Conservation (phyloP, 2,113 vertebrate species). For the Oreotrochilus melanogaster region DNA sequence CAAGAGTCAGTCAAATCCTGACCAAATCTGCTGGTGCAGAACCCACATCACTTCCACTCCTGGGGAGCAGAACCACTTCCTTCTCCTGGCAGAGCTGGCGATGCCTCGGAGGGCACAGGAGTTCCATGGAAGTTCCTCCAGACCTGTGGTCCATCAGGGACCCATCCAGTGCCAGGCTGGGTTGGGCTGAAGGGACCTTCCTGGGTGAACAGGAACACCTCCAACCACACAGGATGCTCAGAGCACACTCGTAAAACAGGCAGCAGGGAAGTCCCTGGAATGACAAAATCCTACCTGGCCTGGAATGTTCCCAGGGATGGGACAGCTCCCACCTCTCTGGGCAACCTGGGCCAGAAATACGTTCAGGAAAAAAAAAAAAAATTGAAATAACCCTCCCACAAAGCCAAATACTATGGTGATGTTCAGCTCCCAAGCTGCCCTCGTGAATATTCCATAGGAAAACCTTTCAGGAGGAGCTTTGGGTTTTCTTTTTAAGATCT, state of each 20-base stretch:
- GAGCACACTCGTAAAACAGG: too few relatives aligned
- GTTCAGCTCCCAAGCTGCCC: background rate
- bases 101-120: fast-evolving
- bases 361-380: background rate
- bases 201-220: too few relatives aligned
- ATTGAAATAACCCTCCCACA: background rate
- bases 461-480: too few relatives aligned
- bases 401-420: fast-evolving
- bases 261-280: too few relatives aligned
- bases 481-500: background rate
- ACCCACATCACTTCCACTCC: fast-evolving
- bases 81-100: background rate
- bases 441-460: background rate
- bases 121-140: background rate
- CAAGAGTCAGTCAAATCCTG: background rate
- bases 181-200: too few relatives aligned
- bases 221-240: too few relatives aligned
- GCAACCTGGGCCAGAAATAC: too few relatives aligned
- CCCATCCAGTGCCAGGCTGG: too few relatives aligned
- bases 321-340: too few relatives aligned
- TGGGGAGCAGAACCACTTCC: background rate
- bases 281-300: too few relatives aligned
- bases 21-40: fast-evolving
- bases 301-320: too few relatives aligned
- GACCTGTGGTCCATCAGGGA: too few relatives aligned